Evolutionary conservation across 2,888 invertebrate species (phyloP).

Genomic region (Nomada fucata): DNA sequence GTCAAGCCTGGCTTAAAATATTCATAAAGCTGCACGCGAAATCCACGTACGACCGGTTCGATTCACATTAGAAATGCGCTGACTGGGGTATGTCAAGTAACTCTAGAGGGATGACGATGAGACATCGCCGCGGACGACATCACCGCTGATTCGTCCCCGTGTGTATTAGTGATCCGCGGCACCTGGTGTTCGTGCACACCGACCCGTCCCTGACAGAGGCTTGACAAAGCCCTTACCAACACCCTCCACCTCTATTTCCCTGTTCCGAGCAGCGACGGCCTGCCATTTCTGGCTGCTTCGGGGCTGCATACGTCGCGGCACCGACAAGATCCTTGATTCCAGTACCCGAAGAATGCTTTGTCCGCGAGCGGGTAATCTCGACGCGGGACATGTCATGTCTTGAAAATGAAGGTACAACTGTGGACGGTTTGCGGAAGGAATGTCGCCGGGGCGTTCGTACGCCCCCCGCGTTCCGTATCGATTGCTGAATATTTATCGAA

Average conservation of each 20-base stretch:
- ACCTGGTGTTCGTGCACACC: constrained; percentile 51
- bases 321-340: constrained; percentile 42
- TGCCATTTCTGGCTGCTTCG: constrained; percentile 49
- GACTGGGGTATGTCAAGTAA: constrained; percentile 77
- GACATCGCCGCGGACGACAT: constrained; percentile 36
- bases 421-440: constrained; percentile 22
- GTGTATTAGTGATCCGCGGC: constrained; percentile 42
- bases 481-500: constrained; percentile 18
- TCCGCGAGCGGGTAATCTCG: constrained; percentile 1
- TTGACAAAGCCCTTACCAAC: constrained; percentile 64
- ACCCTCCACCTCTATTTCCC: constrained; percentile 45
- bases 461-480: not conserved
- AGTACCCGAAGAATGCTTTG: constrained; percentile 20
- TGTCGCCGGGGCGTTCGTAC: not conserved
- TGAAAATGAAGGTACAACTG: constrained; percentile 43
- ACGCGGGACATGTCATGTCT: constrained; percentile 23
- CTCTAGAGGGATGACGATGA: constrained; percentile 69
- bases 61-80: constrained; percentile 80
- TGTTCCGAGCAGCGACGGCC: constrained; percentile 47
- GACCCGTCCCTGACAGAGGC: constrained; percentile 54
- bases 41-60: constrained; percentile 77
- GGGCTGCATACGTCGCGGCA: constrained; percentile 45
- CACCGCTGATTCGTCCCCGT: constrained; percentile 46
- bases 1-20: constrained; percentile 82
- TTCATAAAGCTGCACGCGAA: constrained; percentile 81